These are phyloP conservation scores for Toxonevra muliebris DNA, from an alignment of 2,888 invertebrate species.

Conservation along the genomic window DNA sequence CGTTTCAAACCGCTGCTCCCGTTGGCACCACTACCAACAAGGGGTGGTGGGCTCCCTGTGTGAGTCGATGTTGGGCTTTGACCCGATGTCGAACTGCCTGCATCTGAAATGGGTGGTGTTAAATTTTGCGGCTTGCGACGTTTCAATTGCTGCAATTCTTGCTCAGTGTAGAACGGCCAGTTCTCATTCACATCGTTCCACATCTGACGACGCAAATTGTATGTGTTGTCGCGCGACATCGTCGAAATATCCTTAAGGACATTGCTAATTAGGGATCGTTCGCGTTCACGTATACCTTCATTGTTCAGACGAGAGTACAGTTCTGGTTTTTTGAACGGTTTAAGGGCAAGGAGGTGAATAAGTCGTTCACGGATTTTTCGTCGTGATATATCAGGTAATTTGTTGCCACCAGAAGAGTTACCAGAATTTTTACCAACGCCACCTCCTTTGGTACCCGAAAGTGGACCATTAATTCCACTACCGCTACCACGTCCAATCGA, in stretches of 20 bases:
- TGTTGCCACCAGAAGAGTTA: constrained; percentile 40
- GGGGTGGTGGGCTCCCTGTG: constrained; percentile 77
- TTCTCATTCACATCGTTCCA: constrained; percentile 95
- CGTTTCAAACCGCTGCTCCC: constrained; percentile 63
- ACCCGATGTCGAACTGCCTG: constrained; percentile 78
- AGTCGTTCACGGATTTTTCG: constrained; percentile 83
- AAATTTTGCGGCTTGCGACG: constrained; percentile 91
- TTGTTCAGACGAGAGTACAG: constrained; percentile 80
- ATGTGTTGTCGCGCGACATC: constrained; percentile 85
- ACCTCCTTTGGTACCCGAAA: constrained; percentile 28
- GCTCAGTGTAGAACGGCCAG: constrained; percentile 94
- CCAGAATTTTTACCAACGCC: constrained; percentile 34
- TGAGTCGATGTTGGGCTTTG: constrained; percentile 81
- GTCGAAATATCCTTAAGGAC: constrained; percentile 83
- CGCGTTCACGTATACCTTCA: constrained; percentile 89
- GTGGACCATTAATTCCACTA: constrained; percentile 10
- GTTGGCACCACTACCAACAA: constrained; percentile 54
- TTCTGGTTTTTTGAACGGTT: constrained; percentile 94
- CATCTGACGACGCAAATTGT: constrained; percentile 83
- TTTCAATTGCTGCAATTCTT: constrained; percentile 87
- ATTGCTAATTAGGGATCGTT: constrained; percentile 78
- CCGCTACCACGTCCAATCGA: constrained; percentile 14
- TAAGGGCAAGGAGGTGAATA: constrained; percentile 91
- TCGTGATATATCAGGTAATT: constrained; percentile 61
- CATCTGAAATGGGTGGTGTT: constrained; percentile 88